A percentile compares a stretch with the other conserved stretches of the same genome.
phyloP scores from a whole-genome alignment of 2,797 vertebrate species.

The Hephaestus fuliginosus region DNA sequence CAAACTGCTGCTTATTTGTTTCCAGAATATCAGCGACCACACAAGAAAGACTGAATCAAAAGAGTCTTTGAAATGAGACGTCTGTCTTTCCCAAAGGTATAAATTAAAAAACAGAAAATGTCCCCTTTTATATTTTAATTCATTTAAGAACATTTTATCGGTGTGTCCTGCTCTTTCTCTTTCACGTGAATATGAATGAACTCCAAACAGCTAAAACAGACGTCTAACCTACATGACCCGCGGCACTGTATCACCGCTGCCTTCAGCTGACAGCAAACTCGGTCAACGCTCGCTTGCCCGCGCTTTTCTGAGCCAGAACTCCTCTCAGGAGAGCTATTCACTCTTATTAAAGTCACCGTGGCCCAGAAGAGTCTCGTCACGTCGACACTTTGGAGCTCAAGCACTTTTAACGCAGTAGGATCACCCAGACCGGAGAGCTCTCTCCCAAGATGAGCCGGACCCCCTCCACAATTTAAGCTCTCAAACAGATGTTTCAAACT shows the following conservation, averaged over 20 bases:
- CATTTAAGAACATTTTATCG: not conserved
- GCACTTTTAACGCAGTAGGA: conserved; percentile 40
- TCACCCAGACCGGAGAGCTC: conserved; percentile 4
- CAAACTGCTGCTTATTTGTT: conserved; percentile 28
- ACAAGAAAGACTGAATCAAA: conserved; percentile 9
- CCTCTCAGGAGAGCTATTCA: conserved; percentile 69
- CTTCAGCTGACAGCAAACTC: conserved; percentile 40
- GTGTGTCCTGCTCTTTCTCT: not conserved
- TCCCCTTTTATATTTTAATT: no score
- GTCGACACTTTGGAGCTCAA: conserved; percentile 85
- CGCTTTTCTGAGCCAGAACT: conserved; percentile 42
- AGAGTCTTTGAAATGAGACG: conserved; percentile 9
- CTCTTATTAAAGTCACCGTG: conserved; percentile 78
- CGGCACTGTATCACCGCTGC: conserved; percentile 20
- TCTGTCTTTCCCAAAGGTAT: not conserved
- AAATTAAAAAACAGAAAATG: not conserved
- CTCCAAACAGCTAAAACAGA: conserved; percentile 27
- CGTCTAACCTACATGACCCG: conserved; percentile 18
- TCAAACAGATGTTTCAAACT: conserved; percentile 9
- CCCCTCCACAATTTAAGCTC: conserved; percentile 21
- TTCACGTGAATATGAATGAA: not conserved
- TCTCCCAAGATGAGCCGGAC: not conserved
- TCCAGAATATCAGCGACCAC: conserved; percentile 29
- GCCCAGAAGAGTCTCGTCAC: conserved; percentile 85
- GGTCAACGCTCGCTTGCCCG: not conserved